A percentile compares a stretch with the other conserved stretches of the same genome.
Conservation (phyloP, 2,113 vertebrate species). For the Pionites leucogaster region DNA sequence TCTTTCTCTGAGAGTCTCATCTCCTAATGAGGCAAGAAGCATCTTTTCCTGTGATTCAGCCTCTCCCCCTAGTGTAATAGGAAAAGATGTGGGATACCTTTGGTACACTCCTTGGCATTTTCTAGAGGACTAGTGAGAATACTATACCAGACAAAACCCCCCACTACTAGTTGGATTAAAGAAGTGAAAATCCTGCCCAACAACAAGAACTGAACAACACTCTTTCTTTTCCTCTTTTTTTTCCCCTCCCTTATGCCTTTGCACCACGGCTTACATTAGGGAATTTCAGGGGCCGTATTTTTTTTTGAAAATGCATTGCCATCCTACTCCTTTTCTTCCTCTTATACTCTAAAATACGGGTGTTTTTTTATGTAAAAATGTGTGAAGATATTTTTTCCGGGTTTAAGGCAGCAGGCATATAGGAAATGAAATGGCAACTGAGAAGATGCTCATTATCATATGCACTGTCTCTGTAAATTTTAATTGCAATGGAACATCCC, state of each 20-base stretch:
- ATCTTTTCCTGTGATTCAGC: neutral
- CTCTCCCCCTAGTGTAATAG: neutral
- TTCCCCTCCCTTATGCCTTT: neutral
- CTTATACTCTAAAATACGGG: neutral
- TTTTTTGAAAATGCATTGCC: neutral
- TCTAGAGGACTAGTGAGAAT: neutral
- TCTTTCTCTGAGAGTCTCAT: neutral
- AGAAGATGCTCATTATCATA: neutral
- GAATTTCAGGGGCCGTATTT: neutral
- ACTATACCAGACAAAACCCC: neutral
- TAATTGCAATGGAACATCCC: neutral
- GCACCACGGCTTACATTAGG: neutral
- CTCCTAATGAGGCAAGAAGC: neutral
- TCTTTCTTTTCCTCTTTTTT: too few species aligned
- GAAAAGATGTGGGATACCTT: neutral
- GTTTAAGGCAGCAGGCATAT: neutral
- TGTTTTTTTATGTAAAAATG: neutral
- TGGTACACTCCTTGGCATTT: neutral
- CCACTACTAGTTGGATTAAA: neutral
- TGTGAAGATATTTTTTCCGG: neutral
- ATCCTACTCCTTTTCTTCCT: neutral
- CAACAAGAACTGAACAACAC: neutral
- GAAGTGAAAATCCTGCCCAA: neutral
- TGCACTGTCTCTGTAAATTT: neutral
- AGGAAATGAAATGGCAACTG: neutral